Evolutionary conservation across 2,113 vertebrate genomes (phyloP).

Genomic region (Cacatua alba): DNA sequence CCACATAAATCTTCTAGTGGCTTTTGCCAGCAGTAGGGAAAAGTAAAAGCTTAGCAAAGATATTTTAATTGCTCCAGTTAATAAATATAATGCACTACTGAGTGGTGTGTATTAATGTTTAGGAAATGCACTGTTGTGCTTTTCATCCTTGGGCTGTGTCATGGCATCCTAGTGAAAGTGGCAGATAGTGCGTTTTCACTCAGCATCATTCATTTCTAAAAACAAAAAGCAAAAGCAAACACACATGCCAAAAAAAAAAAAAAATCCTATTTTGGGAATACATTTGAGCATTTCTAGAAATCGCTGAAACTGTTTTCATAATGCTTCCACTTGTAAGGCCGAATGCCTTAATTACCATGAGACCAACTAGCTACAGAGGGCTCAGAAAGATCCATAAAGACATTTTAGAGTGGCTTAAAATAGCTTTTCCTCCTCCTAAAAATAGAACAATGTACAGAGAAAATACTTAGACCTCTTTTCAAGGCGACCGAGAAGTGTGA

Average conservation of each 20-base stretch:
- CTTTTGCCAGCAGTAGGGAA: background rate
- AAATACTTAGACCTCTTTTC: background rate
- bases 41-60: background rate
- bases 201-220: background rate
- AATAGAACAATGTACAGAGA: conserved; percentile 45
- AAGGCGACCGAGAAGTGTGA: rapidly evolving
- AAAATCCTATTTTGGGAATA: conserved; percentile 45
- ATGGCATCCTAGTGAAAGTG: background rate
- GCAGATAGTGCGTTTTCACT: background rate
- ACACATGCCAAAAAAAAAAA: background rate
- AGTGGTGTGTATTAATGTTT: background rate
- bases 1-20: background rate
- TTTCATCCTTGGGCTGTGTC: background rate
- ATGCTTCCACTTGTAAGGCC: conserved; percentile 60
- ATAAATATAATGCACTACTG: background rate
- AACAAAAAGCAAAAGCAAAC: background rate
- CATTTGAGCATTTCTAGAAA: conserved; percentile 24
- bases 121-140: background rate
- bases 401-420: conserved; percentile 33
- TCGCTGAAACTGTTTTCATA: conserved; percentile 32
- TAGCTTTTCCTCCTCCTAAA: conserved; percentile 58
- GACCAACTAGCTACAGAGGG: conserved; percentile 17
- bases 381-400: conserved; percentile 44
- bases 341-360: conserved; percentile 67
- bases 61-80: background rate